These are phyloP conservation scores for Coracias cyanogaster DNA, from an alignment of 2,797 vertebrate species.

Conservation along the genomic window DNA sequence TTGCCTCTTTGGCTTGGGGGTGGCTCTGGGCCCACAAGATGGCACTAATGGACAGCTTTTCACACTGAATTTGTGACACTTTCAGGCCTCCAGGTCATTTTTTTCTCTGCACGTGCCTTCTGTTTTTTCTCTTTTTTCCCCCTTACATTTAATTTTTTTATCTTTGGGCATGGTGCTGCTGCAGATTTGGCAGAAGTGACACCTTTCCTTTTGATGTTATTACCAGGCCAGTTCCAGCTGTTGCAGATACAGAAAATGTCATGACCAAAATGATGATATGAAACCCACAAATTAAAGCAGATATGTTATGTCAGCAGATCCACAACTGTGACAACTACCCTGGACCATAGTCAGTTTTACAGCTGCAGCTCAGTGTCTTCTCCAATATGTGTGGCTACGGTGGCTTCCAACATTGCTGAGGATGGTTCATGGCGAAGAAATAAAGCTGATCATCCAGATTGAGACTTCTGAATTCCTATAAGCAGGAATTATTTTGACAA, in stretches of 20 bases:
- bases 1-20: not conserved
- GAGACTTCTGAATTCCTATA: not conserved
- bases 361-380: not conserved
- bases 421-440: not conserved
- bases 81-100: not conserved
- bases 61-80: not conserved
- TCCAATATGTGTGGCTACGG: not conserved
- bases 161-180: fast-evolving
- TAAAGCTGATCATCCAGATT: not conserved
- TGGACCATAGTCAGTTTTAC: not conserved
- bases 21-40: slow-evolving; percentile 47
- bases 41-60: slow-evolving; percentile 56
- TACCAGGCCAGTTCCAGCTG: not conserved
- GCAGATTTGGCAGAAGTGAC: not conserved
- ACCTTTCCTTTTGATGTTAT: not conserved
- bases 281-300: not conserved
- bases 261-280: fast-evolving
- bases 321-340: not conserved
- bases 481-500: not conserved
- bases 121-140: fast-evolving
- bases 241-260: not conserved
- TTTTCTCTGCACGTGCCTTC: fast-evolving
- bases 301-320: not conserved
- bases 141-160: not conserved
- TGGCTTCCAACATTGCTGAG: not conserved